These are phyloP conservation scores for Epinephelus malabaricus DNA, from an alignment of 2,797 vertebrate genomes.

Conservation along the genomic window DNA sequence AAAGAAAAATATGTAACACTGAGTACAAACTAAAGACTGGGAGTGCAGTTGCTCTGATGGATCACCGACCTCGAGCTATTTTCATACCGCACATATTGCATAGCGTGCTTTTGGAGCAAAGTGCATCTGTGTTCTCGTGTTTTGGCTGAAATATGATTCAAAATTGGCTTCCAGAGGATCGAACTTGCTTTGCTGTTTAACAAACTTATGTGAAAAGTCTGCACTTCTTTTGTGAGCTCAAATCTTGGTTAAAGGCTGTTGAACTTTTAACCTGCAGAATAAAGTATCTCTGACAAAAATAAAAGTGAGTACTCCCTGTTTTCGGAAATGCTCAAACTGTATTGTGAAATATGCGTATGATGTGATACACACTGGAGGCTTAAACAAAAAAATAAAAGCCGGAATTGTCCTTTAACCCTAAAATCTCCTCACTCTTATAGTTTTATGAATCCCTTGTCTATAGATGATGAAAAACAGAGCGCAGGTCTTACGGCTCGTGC, in stretches of 20 bases:
- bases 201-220: too few species aligned
- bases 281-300: background rate
- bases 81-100: too few species aligned
- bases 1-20: too few species aligned
- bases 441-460: constrained; percentile 48
- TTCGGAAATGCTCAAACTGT: background rate
- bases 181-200: too few species aligned
- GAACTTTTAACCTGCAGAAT: background rate
- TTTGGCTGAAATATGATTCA: too few species aligned
- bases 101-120: background rate
- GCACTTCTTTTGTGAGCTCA: too few species aligned
- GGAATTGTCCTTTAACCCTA: constrained; percentile 40
- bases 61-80: background rate
- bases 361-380: constrained; percentile 1
- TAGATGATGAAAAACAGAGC: constrained; percentile 60
- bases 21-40: background rate
- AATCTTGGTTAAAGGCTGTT: too few species aligned
- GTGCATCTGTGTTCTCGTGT: background rate
- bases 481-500: constrained; percentile 50
- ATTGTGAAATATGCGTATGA: background rate
- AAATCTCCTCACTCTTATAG: constrained; percentile 38
- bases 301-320: background rate
- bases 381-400: constrained; percentile 22
- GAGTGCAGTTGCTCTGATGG: background rate
- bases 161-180: too few species aligned